Conservation (phyloP, 2,888 invertebrate genomes). For the Diachrysia chrysitis region DNA sequence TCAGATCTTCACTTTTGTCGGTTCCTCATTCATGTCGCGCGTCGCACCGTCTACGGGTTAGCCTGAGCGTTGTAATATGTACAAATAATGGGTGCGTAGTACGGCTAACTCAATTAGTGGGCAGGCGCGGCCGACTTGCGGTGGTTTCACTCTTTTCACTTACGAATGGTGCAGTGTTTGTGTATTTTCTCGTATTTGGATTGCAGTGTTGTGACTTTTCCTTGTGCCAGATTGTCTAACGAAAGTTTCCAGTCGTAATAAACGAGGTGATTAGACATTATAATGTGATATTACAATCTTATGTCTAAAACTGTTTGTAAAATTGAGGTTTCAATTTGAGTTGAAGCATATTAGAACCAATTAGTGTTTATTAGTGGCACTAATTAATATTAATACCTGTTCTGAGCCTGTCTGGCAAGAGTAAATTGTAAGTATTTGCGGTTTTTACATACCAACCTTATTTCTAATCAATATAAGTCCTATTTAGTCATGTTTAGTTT, state of each 20-base stretch:
- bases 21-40: constrained; percentile 71
- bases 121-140: constrained; percentile 51
- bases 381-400: constrained; percentile 47
- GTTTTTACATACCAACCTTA: constrained; percentile 1
- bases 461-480: neutral
- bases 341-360: constrained; percentile 49
- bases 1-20: constrained; percentile 73
- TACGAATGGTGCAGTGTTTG: constrained; percentile 57
- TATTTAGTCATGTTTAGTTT: neutral
- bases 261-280: constrained; percentile 39
- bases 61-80: constrained; percentile 51
- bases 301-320: constrained; percentile 23
- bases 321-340: constrained; percentile 43
- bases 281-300: constrained; percentile 7
- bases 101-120: constrained; percentile 77
- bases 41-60: constrained; percentile 62
- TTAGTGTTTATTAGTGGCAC: constrained; percentile 38
- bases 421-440: constrained; percentile 12
- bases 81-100: constrained; percentile 62
- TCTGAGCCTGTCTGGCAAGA: constrained; percentile 23
- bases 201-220: constrained; percentile 70
- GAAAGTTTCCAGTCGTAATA: constrained; percentile 47
- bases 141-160: constrained; percentile 53
- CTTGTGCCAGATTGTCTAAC: constrained; percentile 52
- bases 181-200: constrained; percentile 72